Conservation (phyloP, 2,113 vertebrate species). For the Chloroceryle aenea region DNA sequence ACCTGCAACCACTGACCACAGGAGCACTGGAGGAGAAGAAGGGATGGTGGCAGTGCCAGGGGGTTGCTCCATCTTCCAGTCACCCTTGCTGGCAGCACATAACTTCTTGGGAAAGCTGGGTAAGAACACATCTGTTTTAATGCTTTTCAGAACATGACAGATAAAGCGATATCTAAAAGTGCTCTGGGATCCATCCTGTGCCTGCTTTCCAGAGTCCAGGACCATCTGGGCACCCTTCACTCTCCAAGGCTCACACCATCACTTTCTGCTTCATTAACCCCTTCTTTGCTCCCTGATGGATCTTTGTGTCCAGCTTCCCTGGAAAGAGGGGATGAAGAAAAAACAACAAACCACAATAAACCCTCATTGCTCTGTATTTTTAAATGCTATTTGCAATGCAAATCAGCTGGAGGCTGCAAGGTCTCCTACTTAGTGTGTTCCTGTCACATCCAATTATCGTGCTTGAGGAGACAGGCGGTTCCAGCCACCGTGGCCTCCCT, state of each 20-base stretch:
- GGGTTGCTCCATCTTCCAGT: not conserved
- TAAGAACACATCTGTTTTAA: not conserved
- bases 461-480: constrained; percentile 67
- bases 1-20: not conserved
- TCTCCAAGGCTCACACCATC: constrained; percentile 37
- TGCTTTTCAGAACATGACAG: not conserved
- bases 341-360: not conserved
- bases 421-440: constrained; percentile 72
- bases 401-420: constrained; percentile 71
- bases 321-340: constrained; percentile 26
- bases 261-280: constrained; percentile 89
- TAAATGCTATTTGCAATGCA: constrained; percentile 80
- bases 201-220: not conserved
- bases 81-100: rapidly evolving
- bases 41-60: not conserved
- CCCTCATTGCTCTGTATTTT: constrained; percentile 66
- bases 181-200: not conserved
- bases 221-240: not conserved
- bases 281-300: constrained; percentile 96
- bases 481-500: constrained; percentile 44
- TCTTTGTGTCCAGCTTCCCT: constrained; percentile 95
- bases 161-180: not conserved
- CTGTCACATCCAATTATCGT: constrained; percentile 77
- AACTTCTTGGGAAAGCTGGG: not conserved
- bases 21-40: not conserved